Evolutionary conservation across 2,113 vertebrate species (phyloP), one percentile per base, ranked within the genome.

Genomic region (Pelobates fuscus): DNA sequence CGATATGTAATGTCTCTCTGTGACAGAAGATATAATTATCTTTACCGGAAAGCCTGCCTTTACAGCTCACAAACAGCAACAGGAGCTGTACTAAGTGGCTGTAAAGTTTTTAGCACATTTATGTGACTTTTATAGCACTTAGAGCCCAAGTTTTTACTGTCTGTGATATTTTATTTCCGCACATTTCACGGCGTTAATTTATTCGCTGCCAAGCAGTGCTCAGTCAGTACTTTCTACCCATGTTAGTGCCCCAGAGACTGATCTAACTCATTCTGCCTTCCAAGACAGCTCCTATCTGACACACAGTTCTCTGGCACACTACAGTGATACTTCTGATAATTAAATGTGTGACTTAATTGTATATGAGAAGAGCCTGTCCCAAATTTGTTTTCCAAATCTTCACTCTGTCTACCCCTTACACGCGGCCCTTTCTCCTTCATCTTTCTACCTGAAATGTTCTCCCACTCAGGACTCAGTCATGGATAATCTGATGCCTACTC

Each of bases 1-100:
- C 82, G 81, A 79, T 82, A 77, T 32, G 64, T 80, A 66, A 74
- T 14, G 15, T 49, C 44, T 49, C 17, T 17, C 84, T 82, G 78
- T 79, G 21, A 72, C 77, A 79, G 82, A 85, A 78, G 80, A 58
- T 84, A 44, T 73, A 80, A 86, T 86, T 80, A 82, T 83, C 84
- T 84, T 84, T 85, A 68, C 75, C 79, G 82, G 82, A 84, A 77
- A 71, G 85, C 87, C 79, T 78, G 41, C 78, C 26, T 70, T 84
- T 81, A 80, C 71, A 84, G 72, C 75, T 83, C 86, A 62, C 32
- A 71, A 84, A 74, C 80, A 76, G 78, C 82, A 73, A 76, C 81
- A 83, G 80, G 83, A 78, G 80, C 82, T 86, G 80, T 81, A 59
- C 17, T 25, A 79, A 81, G 32, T 78, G 49, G 43, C 54, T 80